phyloP scores from a whole-genome alignment of 2,113 vertebrate genomes.

The Channa maculata region DNA sequence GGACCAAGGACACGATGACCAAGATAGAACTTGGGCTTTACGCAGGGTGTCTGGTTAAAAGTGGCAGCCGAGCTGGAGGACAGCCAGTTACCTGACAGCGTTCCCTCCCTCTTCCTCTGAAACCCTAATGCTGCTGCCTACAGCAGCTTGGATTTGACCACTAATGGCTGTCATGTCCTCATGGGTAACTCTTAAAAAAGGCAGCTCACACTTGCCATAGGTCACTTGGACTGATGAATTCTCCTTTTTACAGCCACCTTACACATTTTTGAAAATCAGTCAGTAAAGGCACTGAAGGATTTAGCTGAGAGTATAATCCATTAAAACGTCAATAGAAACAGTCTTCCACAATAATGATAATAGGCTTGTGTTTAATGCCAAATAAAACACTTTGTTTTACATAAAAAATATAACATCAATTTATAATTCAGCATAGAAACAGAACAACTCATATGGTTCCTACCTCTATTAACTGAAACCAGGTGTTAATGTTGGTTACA shows the following conservation, averaged over 20 bases:
- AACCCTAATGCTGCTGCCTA: slow-evolving; percentile 41
- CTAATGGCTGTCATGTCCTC: background rate
- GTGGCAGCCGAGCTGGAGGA: slow-evolving; percentile 66
- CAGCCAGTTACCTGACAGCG: slow-evolving; percentile 77
- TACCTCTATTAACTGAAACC: background rate
- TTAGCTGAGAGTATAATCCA: no score
- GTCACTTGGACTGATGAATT: background rate
- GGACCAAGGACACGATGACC: slow-evolving; percentile 15
- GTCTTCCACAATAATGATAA: no score
- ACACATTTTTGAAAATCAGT: no score
- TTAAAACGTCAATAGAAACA: no score
- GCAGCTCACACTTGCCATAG: background rate
- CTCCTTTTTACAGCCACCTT: no score
- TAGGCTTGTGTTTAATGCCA: no score
- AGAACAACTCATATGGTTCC: background rate
- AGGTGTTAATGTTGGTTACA: background rate
- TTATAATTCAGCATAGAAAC: no score
- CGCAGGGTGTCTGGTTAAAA: slow-evolving; percentile 55
- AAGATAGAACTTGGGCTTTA: slow-evolving; percentile 57
- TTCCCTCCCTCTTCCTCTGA: slow-evolving; percentile 54
- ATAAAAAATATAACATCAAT: no score
- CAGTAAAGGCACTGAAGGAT: no score
- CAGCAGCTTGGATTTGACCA: slow-evolving; percentile 2
- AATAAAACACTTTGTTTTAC: no score
- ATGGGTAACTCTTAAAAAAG: background rate